Evolutionary conservation across 2,888 invertebrate genomes (phyloP), one percentile per base, ranked within the genome.

Genomic region (Chloroclysta siterata): DNA sequence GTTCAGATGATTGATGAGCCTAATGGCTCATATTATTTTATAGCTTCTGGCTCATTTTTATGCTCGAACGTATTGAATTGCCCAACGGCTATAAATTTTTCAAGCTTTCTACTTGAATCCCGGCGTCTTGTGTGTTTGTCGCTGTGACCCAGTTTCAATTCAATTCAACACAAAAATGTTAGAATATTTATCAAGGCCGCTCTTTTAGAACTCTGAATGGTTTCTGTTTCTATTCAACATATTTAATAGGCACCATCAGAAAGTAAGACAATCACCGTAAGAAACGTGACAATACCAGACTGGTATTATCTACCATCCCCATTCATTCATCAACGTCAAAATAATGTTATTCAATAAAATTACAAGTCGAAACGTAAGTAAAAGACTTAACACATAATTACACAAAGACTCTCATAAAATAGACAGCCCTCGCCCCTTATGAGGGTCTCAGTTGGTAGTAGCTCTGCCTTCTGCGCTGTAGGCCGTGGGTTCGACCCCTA

Each of bases 131-230:
- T 15, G 33, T 48, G 55, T 50, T 53, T 48, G 51, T 41, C 22
- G 39, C 47, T 44, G 14, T 56, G 55, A 59, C 59, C 63, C 22
- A 52, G 41, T 56, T 64, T 42, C 47, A 41, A 15, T 14, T 22
- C 28, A 54, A 10, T 48, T 42, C 56, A 33, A 52, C 13, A 55
- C 6, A 46, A 56, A 10, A 53, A 60, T 47, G 8, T 59, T 52
- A 13, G 15, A 55, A 64, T 22, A 39, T 36, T 42, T 17, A 5
- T 22, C 11, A 41, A 29, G 14, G 17, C 11, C 17, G 5, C 17
- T 15, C 29, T 41, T 60, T 48, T 42, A 36, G 15, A 52, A 46
- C 0, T 15, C n/a, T 46, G 47, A 60, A 60, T 47, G 47, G 41
- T 64, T 64, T 41, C 46, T 17, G 51, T 59, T 53, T 36, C 28